These are phyloP conservation scores for Ptychochromis oligacanthus DNA, from an alignment of 2,113 vertebrate genomes.

Conservation along the genomic window DNA sequence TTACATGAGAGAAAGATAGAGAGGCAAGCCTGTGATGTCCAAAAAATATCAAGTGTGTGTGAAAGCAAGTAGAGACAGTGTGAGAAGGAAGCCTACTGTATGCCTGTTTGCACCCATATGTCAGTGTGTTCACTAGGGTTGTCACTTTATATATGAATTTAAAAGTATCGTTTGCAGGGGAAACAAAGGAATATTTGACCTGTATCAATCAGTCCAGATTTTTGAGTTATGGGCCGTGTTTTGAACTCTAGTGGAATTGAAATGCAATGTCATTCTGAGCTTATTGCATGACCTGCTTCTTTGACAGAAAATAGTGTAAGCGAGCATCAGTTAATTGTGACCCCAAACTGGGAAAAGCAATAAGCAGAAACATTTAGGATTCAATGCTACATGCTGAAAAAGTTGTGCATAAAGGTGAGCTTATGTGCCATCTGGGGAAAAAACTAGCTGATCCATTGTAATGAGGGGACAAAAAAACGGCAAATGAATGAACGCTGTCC, in stretches of 20 bases:
- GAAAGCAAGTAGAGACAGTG: neutral
- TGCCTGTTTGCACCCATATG: neutral
- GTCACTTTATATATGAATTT: neutral
- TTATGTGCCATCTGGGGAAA: neutral
- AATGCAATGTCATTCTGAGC: conserved; percentile 1
- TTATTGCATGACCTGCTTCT: conserved; percentile 1
- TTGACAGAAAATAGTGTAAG: conserved; percentile 5
- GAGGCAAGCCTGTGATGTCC: neutral
- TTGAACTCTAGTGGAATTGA: neutral
- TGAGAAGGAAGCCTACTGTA: neutral
- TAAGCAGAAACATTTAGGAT: neutral
- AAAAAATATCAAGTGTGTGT: conserved; percentile 16
- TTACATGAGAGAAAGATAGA: conserved; percentile 12
- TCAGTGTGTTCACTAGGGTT: neutral
- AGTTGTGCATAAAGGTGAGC: neutral
- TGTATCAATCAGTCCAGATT: neutral
- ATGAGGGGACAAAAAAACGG: neutral
- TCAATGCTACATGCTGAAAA: neutral
- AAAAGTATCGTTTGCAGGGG: neutral
- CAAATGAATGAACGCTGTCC: neutral
- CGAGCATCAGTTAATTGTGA: neutral
- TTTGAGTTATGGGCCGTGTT: neutral
- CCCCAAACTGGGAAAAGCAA: neutral
- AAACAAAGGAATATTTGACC: neutral
- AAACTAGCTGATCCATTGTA: neutral